These are phyloP conservation scores for Sebastes kiyomatsui DNA, from an alignment of 2,797 vertebrate species.

Conservation along the genomic window DNA sequence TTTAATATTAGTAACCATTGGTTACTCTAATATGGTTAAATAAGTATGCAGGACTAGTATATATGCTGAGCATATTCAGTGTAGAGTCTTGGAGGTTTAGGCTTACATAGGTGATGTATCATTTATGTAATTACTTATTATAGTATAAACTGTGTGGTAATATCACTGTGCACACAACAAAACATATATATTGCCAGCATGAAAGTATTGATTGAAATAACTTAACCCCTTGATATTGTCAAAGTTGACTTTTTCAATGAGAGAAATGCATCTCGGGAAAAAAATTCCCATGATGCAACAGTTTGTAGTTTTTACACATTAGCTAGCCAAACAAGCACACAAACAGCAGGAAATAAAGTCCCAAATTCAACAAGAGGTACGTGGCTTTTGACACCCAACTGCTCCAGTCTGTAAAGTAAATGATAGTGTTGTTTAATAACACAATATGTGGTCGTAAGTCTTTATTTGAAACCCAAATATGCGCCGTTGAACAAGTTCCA, in stretches of 20 bases:
- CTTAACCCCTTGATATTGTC: neutral
- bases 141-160: neutral
- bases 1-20: neutral
- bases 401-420: neutral
- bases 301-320: slow-evolving; percentile 56
- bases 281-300: slow-evolving; percentile 45
- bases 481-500: neutral
- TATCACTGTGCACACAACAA: neutral
- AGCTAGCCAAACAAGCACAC: neutral
- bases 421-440: fast-evolving
- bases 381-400: neutral
- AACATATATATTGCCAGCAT: neutral
- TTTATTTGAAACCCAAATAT: neutral
- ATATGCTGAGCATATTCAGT: neutral
- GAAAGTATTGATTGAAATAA: neutral
- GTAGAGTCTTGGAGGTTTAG: neutral
- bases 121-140: neutral
- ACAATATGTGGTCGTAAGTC: neutral
- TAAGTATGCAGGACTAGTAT: neutral
- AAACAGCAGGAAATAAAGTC: neutral
- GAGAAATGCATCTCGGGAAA: neutral
- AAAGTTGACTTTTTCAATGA: neutral
- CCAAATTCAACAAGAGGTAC: neutral
- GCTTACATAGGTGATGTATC: neutral
- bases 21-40: neutral